Evolutionary conservation across 1,140 invertebrate genomes (phyloP).

Genomic region (Uloborus diversus): DNA sequence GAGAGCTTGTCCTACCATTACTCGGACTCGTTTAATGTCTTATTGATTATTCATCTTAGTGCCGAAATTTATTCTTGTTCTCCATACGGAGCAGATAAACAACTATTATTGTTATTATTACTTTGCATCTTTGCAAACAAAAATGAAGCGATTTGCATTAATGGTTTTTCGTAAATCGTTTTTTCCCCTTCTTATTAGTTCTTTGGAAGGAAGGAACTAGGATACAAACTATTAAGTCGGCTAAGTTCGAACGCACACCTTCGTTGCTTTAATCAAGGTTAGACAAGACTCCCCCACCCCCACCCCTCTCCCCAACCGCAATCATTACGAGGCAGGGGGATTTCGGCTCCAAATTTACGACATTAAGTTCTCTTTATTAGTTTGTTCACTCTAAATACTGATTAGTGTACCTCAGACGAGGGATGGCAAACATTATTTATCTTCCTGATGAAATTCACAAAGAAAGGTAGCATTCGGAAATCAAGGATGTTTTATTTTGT

Average conservation of each 20-base stretch:
- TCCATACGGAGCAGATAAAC: slow-evolving; percentile 50
- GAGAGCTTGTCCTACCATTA: slow-evolving; percentile 54
- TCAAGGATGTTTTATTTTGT: too few relatives aligned
- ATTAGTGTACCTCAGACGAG: slow-evolving; percentile 39
- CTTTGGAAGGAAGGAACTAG: slow-evolving; percentile 37
- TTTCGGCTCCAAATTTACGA: slow-evolving; percentile 26
- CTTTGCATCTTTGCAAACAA: slow-evolving; percentile 53
- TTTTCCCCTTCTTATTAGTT: slow-evolving; percentile 51
- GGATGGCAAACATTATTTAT: slow-evolving; percentile 24
- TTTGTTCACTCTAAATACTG: slow-evolving; percentile 43
- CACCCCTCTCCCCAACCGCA: slow-evolving; percentile 15
- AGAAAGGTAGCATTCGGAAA: too few relatives aligned
- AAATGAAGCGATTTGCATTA: slow-evolving; percentile 56
- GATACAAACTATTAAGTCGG: slow-evolving; percentile 55
- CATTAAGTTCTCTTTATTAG: slow-evolving; percentile 49
- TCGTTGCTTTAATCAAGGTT: slow-evolving; percentile 52
- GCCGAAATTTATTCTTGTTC: slow-evolving; percentile 43
- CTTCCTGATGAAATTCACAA: too few relatives aligned
- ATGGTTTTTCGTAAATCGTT: slow-evolving; percentile 56
- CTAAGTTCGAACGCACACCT: slow-evolving; percentile 29
- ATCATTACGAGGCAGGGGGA: slow-evolving; percentile 18
- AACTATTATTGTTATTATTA: slow-evolving; percentile 57
- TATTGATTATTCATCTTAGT: slow-evolving; percentile 55
- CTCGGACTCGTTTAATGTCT: slow-evolving; percentile 50
- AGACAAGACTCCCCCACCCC: slow-evolving; percentile 24